Base-by-base conservation (phyloP, 2,888 invertebrate genomes). In the Rhogogaster chlorosoma region DNA sequence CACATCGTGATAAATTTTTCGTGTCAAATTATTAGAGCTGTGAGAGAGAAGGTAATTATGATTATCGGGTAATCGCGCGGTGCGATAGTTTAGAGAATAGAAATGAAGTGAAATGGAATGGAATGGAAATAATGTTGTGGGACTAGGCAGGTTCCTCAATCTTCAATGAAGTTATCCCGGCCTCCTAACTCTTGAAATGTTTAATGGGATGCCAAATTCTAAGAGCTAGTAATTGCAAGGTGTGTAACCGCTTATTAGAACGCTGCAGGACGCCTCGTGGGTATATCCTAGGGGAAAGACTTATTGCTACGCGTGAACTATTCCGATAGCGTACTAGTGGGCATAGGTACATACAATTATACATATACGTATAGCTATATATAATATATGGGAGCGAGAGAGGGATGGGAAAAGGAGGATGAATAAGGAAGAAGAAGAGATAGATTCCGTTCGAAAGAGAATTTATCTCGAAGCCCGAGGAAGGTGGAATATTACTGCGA, bases 211-310 rank as follows among this genome's bases (percentile, higher is more conserved):
- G 70, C 36, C 70, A 36, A 70, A 70, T 70, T 36, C 70, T 70
- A 70, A 36, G 70, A 32, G 32, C 32, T 36, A 7, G 70, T 70
- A 70, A 70, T 70, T 70, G 70, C 70, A 36, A 70, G 70, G 70
- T 70, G 70, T 70, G 70, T 70, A 70, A 70, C 70, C 70, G 70
- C 70, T 70, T 70, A 70, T 70, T 70, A 70, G 70, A 36, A 70
- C 36, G 70, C 70, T 70, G 32, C 32, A 70, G 32, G 36, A 36
- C 70, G 36, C 70, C 36, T 36, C 32, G 70, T 36, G 32, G 70
- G 70, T 70, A 36, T 32, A 36, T 70, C 15, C 70, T 36, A 32
- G 32, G 70, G 70, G 32, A 36, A 70, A 70, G 70, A 70, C 70
- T 36, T 70, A 36, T 32, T 70, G 70, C 70, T 70, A 61, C 61